Conservation (phyloP, 2,888 invertebrate genomes). For the Drepana falcataria region DNA sequence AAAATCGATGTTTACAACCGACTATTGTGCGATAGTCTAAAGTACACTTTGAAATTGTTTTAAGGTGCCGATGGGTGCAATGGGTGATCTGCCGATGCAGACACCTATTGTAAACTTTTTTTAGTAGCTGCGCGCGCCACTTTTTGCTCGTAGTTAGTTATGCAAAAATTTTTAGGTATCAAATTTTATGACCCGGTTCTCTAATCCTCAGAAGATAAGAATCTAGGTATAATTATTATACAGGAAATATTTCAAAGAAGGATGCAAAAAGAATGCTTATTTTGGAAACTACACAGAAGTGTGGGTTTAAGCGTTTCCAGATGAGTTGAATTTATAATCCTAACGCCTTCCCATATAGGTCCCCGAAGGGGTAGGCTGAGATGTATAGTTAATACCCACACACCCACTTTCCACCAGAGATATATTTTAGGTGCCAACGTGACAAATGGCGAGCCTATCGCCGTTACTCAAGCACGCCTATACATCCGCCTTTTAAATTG, state of each 20-base stretch:
- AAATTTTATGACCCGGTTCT: conserved; percentile 27
- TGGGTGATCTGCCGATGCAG: conserved; percentile 12
- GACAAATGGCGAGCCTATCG: no score
- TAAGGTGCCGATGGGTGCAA: conserved; percentile 50
- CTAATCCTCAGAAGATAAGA: conserved; percentile 22
- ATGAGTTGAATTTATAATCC: no score
- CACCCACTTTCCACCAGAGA: no score
- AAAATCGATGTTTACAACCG: conserved; percentile 62
- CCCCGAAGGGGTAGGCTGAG: no score
- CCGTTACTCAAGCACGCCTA: no score
- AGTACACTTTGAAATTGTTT: conserved; percentile 38
- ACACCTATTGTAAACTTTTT: conserved; percentile 30
- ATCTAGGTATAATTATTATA: conserved; percentile 7
- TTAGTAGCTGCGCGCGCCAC: conserved; percentile 31
- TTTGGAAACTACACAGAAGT: no score
- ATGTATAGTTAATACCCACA: no score
- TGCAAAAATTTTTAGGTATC: conserved; percentile 35
- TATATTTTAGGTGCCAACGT: no score
- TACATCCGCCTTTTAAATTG: no score
- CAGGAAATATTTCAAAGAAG: neutral
- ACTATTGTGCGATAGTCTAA: conserved; percentile 37
- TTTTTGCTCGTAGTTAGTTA: conserved; percentile 31
- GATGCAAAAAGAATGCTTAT: no score
- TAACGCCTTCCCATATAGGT: no score
- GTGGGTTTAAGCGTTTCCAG: no score